A percentile compares a stretch with the other conserved stretches of the same genome.
phyloP scores from a whole-genome alignment of 2,113 vertebrate genomes.

The Felis chaus region DNA sequence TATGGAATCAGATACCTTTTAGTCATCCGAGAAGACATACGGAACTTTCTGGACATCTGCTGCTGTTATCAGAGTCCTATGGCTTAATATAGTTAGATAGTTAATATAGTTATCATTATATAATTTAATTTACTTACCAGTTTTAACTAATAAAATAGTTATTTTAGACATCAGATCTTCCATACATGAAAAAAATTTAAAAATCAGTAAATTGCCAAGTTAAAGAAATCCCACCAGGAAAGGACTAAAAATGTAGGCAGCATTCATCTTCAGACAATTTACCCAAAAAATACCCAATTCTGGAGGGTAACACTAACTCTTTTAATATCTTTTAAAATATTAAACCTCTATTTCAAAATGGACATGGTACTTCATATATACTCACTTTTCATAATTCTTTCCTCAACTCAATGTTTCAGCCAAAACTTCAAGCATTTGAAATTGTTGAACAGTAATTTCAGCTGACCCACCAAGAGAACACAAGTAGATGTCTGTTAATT shows the following conservation, averaged over 20 bases:
- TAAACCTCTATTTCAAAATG: conserved; percentile 24
- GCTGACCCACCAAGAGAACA: background rate
- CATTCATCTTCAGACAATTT: conserved; percentile 15
- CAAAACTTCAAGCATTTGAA: conserved; percentile 11
- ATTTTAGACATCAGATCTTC: background rate
- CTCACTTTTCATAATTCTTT: conserved; percentile 16
- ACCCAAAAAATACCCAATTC: conserved; percentile 19
- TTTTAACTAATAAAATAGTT: background rate
- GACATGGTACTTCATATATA: background rate
- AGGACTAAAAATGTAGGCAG: background rate
- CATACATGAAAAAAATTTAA: background rate
- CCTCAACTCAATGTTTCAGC: conserved; percentile 16
- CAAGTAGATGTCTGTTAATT: background rate
- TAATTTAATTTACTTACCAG: background rate
- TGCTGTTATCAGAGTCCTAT: background rate
- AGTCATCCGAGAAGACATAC: background rate
- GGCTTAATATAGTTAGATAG: background rate
- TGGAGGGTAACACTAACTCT: background rate
- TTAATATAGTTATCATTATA: background rate
- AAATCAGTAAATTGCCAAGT: background rate
- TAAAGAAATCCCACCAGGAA: conserved; percentile 21
- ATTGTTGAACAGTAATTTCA: background rate
- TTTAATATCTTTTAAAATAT: background rate
- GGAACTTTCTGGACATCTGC: background rate
- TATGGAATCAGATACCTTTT: background rate